Evolutionary conservation across 2,113 vertebrate species (phyloP).

Genomic region (Etia nguti): DNA sequence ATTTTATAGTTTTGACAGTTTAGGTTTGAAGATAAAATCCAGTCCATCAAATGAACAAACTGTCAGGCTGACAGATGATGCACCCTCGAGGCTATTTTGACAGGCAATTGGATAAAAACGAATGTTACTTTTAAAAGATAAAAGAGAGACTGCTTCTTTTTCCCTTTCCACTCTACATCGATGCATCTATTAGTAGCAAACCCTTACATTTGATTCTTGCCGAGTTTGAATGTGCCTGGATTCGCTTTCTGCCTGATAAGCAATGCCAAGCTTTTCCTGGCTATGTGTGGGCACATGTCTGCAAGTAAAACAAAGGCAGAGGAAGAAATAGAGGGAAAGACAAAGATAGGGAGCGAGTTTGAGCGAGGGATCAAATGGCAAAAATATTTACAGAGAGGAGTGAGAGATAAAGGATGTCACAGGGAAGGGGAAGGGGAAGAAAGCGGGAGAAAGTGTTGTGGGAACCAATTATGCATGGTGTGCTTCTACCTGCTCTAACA

Average conservation of each 20-base stretch:
- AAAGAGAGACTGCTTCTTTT: not conserved
- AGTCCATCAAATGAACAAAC: not conserved
- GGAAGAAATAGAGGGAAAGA: not conserved
- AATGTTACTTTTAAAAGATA: not conserved
- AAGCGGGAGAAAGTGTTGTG: not conserved
- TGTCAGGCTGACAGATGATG: not conserved
- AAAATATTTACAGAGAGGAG: constrained; percentile 9
- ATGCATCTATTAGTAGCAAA: not conserved
- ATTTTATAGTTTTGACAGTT: not conserved
- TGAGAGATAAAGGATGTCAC: not conserved
- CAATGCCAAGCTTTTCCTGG: not conserved
- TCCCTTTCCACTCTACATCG: not conserved
- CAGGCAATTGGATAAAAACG: not conserved
- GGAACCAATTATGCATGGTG: constrained; percentile 14
- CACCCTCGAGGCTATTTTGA: not conserved
- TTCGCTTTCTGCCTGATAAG: not conserved
- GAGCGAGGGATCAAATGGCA: constrained; percentile 17
- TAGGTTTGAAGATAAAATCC: not conserved
- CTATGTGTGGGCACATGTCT: not conserved
- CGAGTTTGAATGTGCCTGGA: not conserved
- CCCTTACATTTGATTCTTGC: not conserved
- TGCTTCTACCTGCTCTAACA: not conserved
- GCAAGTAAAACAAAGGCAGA: not conserved
- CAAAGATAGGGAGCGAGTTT: not conserved
- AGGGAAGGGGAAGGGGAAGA: not conserved